These are phyloP conservation scores for Microcebus tavaratra DNA, from an alignment of 2,113 vertebrate genomes.

Conservation along the genomic window DNA sequence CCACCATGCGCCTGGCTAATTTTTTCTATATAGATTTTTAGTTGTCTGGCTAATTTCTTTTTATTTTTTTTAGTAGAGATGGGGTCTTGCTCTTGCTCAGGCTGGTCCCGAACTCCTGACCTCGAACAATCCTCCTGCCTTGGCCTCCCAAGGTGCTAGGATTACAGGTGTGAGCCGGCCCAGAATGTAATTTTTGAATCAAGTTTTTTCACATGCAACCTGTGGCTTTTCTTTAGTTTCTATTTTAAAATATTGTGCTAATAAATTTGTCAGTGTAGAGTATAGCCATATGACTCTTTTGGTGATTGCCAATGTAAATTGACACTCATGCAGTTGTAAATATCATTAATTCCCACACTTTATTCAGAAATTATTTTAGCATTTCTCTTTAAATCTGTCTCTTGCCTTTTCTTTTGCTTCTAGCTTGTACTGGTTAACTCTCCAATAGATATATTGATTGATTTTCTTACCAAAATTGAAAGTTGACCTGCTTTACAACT, in stretches of 20 bases:
- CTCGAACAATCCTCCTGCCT: too few relatives aligned
- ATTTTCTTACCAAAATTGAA: background rate
- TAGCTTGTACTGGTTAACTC: background rate
- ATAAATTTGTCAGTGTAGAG: background rate
- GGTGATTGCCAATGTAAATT: background rate
- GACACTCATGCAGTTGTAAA: background rate
- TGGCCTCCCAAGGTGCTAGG: too few relatives aligned
- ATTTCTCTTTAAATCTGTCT: background rate
- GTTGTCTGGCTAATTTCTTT: too few relatives aligned
- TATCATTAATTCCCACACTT: background rate
- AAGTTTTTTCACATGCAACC: background rate
- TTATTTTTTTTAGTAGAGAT: too few relatives aligned
- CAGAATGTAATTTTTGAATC: background rate
- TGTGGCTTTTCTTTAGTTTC: slow-evolving; percentile 21
- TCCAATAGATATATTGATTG: background rate
- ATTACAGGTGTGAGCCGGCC: too few relatives aligned
- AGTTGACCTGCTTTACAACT: background rate
- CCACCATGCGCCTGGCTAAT: too few relatives aligned
- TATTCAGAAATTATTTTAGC: slow-evolving; percentile 4
- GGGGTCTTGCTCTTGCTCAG: too few relatives aligned
- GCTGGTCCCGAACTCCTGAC: too few relatives aligned
- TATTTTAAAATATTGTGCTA: background rate
- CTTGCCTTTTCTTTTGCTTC: background rate
- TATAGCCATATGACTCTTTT: background rate
- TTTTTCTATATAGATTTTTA: too few relatives aligned